Conservation (phyloP, 1,140 invertebrate genomes). For the Popillia japonica region DNA sequence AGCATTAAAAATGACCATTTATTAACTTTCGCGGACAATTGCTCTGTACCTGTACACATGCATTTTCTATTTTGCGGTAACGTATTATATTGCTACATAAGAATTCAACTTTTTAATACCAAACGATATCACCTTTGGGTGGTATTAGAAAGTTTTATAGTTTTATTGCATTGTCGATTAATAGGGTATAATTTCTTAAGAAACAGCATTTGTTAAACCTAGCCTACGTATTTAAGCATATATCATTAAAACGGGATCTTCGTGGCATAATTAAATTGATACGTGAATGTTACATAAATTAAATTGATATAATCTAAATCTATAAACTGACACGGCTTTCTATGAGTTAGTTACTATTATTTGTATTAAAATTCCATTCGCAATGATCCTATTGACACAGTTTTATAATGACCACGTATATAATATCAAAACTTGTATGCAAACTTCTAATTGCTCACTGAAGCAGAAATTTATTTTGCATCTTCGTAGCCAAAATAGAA, state of each 20-base stretch:
- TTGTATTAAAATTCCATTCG: neutral
- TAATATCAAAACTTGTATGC: neutral
- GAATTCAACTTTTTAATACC: neutral
- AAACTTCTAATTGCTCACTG: too few species aligned
- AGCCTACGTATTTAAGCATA: neutral
- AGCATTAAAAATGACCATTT: neutral
- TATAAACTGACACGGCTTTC: neutral
- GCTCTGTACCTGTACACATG: neutral
- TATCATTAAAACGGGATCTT: slow-evolving; percentile 8
- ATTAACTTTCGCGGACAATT: slow-evolving; percentile 3
- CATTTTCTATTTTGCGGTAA: neutral
- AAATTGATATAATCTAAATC: neutral
- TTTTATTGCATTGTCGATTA: neutral
- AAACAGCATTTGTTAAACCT: neutral
- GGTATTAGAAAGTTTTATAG: slow-evolving; percentile 11
- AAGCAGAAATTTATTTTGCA: too few species aligned
- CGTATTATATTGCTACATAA: neutral
- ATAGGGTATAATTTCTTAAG: neutral
- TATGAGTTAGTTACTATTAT: neutral
- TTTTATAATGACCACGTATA: neutral
- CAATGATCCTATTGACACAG: neutral
- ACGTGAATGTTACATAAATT: neutral
- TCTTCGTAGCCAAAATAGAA: too few species aligned
- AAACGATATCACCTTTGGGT: neutral
- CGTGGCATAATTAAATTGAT: neutral